Base-by-base conservation (phyloP, 2,113 vertebrate genomes). In the Dryoscopus gambensis region DNA sequence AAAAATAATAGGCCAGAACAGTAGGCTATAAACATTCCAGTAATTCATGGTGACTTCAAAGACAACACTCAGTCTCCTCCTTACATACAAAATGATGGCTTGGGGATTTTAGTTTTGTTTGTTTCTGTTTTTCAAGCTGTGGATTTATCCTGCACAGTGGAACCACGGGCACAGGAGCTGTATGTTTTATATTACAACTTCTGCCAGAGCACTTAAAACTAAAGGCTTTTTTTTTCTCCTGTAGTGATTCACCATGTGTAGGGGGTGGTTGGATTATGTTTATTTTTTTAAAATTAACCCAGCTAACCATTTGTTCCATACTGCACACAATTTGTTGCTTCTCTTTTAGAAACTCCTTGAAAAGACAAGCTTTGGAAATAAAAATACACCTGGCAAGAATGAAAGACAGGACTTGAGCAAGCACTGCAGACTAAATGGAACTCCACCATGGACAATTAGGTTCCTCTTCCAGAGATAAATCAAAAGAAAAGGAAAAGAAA, bases 361-460 rank as follows among this genome's bases (percentile, higher is more conserved):
- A 83, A 83, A 85, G 60, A 92, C 47, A 67, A 80, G 47, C 15
- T 93, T 60, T 62, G 68, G 85, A 91, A 93, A 85, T 63, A 96
- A 96, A 93, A 55, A 59, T 6, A 67, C 37, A 81, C 31, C 59
- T 88, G 78, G 63, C 78, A 83, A 60, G 47, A 14, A 55, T 93
- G 70, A 80, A 83, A 90, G 87, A 65, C 57, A 64, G 42, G 78
- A 65, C 46, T 76, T 79, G 1, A 93, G 67, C 57, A 82, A 91
- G 87, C 23, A 69, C 84, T 83, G 46, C 78, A 83, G 49, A 81
- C 40, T 79, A 77, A 84, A 55, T 77, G 70, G 28, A 90, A 71
- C 46, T 46, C 92, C 85, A 88, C 63, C 35, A 20, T 11, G 20
- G 40, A 35, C 11, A 16, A 62, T 73, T 85, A 79, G 37, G 63